These are phyloP conservation scores for Campaea margaritaria DNA, from an alignment of 2,888 invertebrate species.

Conservation along the genomic window DNA sequence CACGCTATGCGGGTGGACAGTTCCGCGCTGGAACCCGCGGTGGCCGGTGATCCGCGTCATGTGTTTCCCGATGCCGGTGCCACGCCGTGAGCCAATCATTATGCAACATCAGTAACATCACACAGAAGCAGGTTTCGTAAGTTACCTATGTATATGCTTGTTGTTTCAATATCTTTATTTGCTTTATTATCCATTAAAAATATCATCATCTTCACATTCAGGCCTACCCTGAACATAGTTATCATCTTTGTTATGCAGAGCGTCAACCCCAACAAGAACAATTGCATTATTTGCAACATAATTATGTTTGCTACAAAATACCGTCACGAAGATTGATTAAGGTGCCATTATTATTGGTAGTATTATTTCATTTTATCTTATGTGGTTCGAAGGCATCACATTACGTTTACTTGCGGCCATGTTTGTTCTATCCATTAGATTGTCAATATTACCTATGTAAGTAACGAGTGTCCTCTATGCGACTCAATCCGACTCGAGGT, in stretches of 20 bases:
- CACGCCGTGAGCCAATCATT: constrained; percentile 61
- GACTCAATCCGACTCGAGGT: constrained; percentile 56
- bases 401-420: constrained; percentile 62
- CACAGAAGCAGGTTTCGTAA: constrained; percentile 63
- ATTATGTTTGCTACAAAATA: constrained; percentile 20
- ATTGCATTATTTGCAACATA: constrained; percentile 3
- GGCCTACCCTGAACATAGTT: background rate
- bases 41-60: constrained; percentile 48
- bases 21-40: constrained; percentile 44
- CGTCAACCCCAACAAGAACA: background rate
- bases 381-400: constrained; percentile 44
- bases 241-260: constrained; percentile 2
- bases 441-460: constrained; percentile 58
- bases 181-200: background rate
- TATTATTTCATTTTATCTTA: constrained; percentile 36
- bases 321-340: background rate
- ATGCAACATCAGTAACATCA: constrained; percentile 75
- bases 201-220: constrained; percentile 9
- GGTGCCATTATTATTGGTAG: constrained; percentile 15
- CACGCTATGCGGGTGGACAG: constrained; percentile 24
- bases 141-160: constrained; percentile 45
- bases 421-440: constrained; percentile 69
- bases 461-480: constrained; percentile 59
- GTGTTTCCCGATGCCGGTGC: constrained; percentile 57
- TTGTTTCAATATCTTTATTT: constrained; percentile 19